phyloP scores from a whole-genome alignment of 2,797 vertebrate genomes.

The Luscinia megarhynchos region DNA sequence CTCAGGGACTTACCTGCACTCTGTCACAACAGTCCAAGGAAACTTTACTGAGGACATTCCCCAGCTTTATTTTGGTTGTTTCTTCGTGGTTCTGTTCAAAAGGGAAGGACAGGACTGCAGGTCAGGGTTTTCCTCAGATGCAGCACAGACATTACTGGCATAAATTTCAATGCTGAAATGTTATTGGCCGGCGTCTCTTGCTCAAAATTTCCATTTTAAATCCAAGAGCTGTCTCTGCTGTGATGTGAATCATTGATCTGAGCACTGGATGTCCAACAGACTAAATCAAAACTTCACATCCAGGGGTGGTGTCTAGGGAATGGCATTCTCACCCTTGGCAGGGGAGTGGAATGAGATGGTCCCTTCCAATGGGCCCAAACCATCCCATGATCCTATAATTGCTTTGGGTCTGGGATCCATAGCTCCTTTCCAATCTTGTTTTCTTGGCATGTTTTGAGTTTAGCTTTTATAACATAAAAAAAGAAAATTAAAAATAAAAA shows the following conservation, averaged over 20 bases:
- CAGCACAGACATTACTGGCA: background rate
- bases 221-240: background rate
- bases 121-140: constrained; percentile 31
- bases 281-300: background rate
- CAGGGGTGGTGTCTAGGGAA: background rate
- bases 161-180: background rate
- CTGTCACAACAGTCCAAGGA: background rate
- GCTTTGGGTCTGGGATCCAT: background rate
- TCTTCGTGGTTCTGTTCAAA: background rate
- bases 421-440: background rate
- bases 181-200: background rate
- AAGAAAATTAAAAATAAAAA: too few relatives aligned
- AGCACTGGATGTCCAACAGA: background rate
- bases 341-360: background rate
- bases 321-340: background rate
- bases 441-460: background rate
- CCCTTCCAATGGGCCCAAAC: background rate
- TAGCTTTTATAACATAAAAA: background rate
- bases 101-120: background rate
- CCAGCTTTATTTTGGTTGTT: background rate
- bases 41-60: background rate
- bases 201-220: constrained; percentile 21
- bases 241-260: background rate
- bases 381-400: background rate
- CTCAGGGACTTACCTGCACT: background rate